Evolutionary conservation across 2,888 invertebrate genomes (phyloP), one percentile per base, ranked within the genome.

Genomic region (Caenorhabditis virilis): DNA sequence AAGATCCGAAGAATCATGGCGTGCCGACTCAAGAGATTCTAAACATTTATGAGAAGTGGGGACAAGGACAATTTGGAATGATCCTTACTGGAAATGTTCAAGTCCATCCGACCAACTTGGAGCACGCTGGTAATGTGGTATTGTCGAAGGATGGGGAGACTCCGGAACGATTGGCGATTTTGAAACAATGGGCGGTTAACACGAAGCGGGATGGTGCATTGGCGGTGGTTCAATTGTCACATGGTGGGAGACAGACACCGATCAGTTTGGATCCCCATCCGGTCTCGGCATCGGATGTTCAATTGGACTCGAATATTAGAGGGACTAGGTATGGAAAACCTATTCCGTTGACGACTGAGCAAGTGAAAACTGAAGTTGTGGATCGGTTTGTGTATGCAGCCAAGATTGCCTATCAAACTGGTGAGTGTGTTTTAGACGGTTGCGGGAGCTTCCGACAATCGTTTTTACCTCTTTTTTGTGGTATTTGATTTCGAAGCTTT

Each of bases 191-290:
- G 61, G 55, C 72, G 0, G 30, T 43, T 3, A 30, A 49, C 2
- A 60, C 55, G 25, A 73, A 77, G 26, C 45, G 51, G 30, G 61
- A 68, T 30, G 75, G 77, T 22, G 59, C 69, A 6, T 50, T 77
- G 7, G 64, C 68, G 1, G 55, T 77, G 5, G 66, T 58, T 18
- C 77, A 77, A 53, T 26, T 77, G 5, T 67, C 65, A 22, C 63
- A 74, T 53, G 71, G 62, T 27, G 77, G 77, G 9, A 60, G 77
- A 2, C 77, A 78, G 51, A 77, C 77, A 9, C 72, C 70, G 9
- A 43, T 53, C 3, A 39, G 39, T 15, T 56, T 77, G 6, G 58
- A 77, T 33, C 56, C 57, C 2, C 22, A 33, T 23, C 77, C 77
- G 15, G 73, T 51, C 18, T 71, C 77, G 0, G 75, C 75, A 1